Percentiles rank a stretch among this genome's conserved stretches.
Conservation (phyloP, 2,113 vertebrate genomes). For the Pachycephala philippinensis region DNA sequence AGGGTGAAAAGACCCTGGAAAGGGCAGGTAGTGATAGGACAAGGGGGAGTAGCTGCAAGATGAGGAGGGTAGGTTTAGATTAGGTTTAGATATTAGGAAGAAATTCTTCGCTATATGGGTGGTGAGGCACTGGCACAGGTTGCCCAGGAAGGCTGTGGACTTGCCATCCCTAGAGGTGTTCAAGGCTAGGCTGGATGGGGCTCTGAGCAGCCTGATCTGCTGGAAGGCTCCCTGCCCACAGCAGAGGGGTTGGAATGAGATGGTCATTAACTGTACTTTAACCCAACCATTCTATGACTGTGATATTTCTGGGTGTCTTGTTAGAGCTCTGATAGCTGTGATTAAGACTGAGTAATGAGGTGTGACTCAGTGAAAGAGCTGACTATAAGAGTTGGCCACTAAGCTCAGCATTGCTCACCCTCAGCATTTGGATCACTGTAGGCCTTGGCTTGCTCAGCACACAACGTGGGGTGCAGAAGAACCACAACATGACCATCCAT, state of each 20-base stretch:
- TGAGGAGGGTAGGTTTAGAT: too few relatives aligned
- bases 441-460: neutral
- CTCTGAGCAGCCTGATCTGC: neutral
- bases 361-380: neutral
- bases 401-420: neutral
- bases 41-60: neutral
- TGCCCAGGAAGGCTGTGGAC: neutral
- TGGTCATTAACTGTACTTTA: neutral
- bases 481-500: neutral
- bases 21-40: neutral
- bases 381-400: neutral
- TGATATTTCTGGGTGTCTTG: neutral
- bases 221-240: neutral
- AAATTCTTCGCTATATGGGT: neutral
- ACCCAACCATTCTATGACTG: neutral
- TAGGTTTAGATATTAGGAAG: neutral
- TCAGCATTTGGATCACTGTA: neutral
- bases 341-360: neutral
- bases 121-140: neutral
- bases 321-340: neutral
- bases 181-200: neutral
- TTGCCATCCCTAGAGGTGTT: neutral
- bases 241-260: neutral
- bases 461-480: neutral
- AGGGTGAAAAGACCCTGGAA: neutral